Evolutionary conservation across 2,888 invertebrate genomes (phyloP).

Genomic region (Euphydryas editha): DNA sequence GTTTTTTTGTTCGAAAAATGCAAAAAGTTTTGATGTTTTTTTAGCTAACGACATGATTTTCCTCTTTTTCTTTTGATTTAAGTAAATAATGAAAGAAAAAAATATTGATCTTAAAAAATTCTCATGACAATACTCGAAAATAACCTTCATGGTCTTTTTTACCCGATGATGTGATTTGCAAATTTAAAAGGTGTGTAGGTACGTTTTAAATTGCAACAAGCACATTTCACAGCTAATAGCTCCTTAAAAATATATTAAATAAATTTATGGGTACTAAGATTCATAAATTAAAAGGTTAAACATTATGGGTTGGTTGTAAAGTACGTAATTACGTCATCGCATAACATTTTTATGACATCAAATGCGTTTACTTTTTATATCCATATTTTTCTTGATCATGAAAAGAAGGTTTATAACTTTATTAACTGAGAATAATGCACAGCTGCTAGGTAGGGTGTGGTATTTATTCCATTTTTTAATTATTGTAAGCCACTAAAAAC

Average conservation of each 20-base stretch:
- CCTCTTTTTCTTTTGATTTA: no score
- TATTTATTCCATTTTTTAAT: no score
- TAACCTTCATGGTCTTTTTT: no score
- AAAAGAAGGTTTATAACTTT: neutral
- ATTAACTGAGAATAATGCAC: neutral
- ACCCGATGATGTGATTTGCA: no score
- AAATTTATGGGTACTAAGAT: constrained; percentile 7
- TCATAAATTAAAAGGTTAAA: constrained; percentile 16
- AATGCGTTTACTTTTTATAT: constrained; percentile 13
- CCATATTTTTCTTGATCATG: neutral
- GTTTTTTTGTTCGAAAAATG: neutral
- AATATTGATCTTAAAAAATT: no score
- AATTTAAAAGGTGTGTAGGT: no score
- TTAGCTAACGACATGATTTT: no score
- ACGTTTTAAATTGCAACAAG: no score
- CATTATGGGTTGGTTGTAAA: constrained; percentile 35
- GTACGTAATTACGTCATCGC: constrained; percentile 40
- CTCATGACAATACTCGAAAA: no score
- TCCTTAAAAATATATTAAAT: neutral
- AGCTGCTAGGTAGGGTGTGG: no score
- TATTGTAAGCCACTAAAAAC: neutral
- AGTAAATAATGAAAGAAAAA: no score
- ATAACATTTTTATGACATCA: constrained; percentile 40
- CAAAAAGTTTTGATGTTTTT: no score
- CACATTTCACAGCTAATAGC: neutral